phyloP scores from a whole-genome alignment of 2,113 vertebrate species.

The Miniopterus natalensis region DNA sequence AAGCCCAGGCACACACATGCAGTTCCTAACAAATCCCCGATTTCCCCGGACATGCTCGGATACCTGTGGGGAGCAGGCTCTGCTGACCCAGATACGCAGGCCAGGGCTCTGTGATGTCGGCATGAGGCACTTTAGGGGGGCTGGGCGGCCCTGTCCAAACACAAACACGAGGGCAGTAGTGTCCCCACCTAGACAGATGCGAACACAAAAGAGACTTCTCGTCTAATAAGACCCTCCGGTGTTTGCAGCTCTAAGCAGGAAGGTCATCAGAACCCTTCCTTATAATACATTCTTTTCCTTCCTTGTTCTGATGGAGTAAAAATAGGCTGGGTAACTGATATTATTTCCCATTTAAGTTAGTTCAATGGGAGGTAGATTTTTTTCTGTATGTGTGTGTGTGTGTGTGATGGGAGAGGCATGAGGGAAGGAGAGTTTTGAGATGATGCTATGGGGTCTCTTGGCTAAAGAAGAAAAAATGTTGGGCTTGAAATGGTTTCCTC shows the following conservation, averaged over 20 bases:
- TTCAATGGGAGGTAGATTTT: conserved; percentile 86
- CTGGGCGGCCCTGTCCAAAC: conserved; percentile 86
- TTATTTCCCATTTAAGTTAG: conserved; percentile 87
- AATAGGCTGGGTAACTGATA: conserved; percentile 84
- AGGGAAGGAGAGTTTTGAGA: conserved; percentile 76
- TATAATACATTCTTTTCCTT: conserved; percentile 39
- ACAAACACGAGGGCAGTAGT: conserved; percentile 82
- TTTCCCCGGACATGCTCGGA: conserved; percentile 83
- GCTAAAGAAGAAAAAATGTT: conserved; percentile 79
- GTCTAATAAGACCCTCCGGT: conserved; percentile 87
- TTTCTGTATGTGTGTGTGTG: conserved; percentile 34
- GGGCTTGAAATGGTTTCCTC: conserved; percentile 89
- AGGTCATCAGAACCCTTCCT: conserved; percentile 86
- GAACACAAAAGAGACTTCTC: conserved; percentile 86
- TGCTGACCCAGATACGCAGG: conserved; percentile 88
- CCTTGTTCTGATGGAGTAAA: conserved; percentile 67
- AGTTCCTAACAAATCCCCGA: conserved; percentile 81
- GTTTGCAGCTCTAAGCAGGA: conserved; percentile 86
- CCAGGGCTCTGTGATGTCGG: conserved; percentile 86
- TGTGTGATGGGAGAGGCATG: conserved; percentile 15
- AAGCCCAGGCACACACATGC: conserved; percentile 79
- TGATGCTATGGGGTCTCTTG: conserved; percentile 67
- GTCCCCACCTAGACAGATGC: conserved; percentile 82
- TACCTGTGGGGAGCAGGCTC: conserved; percentile 85
- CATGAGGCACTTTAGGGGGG: conserved; percentile 86